Evolutionary conservation across 1,140 invertebrate genomes (phyloP).

Genomic region (Diachasma alloeum): DNA sequence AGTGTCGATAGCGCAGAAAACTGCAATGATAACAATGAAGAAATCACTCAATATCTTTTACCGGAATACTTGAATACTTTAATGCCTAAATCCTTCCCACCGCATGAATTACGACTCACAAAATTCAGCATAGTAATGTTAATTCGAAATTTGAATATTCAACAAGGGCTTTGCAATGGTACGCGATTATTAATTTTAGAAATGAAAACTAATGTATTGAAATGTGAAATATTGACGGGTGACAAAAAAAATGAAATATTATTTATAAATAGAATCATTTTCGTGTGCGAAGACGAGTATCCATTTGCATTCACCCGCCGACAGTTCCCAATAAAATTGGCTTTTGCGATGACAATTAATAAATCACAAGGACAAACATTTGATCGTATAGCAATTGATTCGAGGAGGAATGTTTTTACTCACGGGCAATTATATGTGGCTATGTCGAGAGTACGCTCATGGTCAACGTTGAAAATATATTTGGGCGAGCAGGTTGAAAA

Average conservation of each 20-base stretch:
- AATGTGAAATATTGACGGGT: slow-evolving; percentile 37
- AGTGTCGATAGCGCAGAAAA: too few relatives aligned
- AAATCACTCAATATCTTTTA: slow-evolving; percentile 17
- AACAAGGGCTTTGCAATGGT: slow-evolving; percentile 11
- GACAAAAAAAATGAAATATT: slow-evolving; percentile 25
- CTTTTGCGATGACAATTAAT: too few relatives aligned
- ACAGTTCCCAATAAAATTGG: too few relatives aligned
- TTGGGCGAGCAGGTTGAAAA: neutral
- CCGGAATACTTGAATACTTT: slow-evolving; percentile 40
- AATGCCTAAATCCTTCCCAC: too few relatives aligned
- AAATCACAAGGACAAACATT: slow-evolving; percentile 47
- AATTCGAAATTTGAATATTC: slow-evolving; percentile 2
- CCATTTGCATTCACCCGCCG: too few relatives aligned
- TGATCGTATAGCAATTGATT: slow-evolving; percentile 45
- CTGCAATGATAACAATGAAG: neutral
- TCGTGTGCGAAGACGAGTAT: slow-evolving; percentile 1
- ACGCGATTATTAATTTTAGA: slow-evolving; percentile 25
- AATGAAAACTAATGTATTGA: slow-evolving; percentile 32
- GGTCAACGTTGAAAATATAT: neutral
- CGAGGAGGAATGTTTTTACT: slow-evolving; percentile 44
- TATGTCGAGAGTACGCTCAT: slow-evolving; percentile 22
- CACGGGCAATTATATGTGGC: too few relatives aligned
- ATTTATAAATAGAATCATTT: slow-evolving; percentile 3
- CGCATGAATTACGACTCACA: neutral
- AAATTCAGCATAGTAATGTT: neutral